Evolutionary conservation across 2,888 invertebrate genomes (phyloP).

Genomic region (Rotaria sp.): DNA sequence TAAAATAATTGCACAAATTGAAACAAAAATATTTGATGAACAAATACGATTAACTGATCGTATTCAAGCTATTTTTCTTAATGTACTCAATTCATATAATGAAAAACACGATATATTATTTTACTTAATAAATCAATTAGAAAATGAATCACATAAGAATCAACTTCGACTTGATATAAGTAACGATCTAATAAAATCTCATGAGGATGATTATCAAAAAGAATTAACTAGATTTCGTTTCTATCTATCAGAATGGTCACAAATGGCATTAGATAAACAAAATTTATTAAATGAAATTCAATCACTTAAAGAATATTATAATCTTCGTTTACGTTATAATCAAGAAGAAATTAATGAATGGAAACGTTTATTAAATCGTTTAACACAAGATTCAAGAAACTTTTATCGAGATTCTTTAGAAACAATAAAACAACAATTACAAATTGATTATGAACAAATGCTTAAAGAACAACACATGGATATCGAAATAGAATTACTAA

Average conservation of each 20-base stretch:
- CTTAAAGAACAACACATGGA: constrained; percentile 2
- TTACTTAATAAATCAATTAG: background rate
- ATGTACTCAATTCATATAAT: background rate
- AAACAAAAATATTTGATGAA: background rate
- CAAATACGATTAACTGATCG: background rate
- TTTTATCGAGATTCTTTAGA: constrained; percentile 1
- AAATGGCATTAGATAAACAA: background rate
- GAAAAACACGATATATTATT: background rate
- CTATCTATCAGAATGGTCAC: background rate
- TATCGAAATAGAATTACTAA: background rate
- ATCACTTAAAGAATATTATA: background rate
- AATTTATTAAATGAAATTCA: constrained; percentile 8
- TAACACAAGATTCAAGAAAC: background rate
- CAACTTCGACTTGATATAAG: background rate
- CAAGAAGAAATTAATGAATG: constrained; percentile 20
- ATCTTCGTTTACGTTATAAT: background rate
- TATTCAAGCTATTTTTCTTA: background rate
- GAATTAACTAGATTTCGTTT: background rate
- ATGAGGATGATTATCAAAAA: constrained; percentile 7
- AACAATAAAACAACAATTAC: constrained; percentile 17
- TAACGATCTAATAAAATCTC: background rate
- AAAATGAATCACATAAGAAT: background rate
- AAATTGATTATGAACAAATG: constrained; percentile 20
- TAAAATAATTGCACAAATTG: background rate
- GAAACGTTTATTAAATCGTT: constrained; percentile 7